A percentile compares a stretch with the other conserved stretches of the same genome.
Conservation (phyloP, 2,113 vertebrate genomes). For the Scomber scombrus region DNA sequence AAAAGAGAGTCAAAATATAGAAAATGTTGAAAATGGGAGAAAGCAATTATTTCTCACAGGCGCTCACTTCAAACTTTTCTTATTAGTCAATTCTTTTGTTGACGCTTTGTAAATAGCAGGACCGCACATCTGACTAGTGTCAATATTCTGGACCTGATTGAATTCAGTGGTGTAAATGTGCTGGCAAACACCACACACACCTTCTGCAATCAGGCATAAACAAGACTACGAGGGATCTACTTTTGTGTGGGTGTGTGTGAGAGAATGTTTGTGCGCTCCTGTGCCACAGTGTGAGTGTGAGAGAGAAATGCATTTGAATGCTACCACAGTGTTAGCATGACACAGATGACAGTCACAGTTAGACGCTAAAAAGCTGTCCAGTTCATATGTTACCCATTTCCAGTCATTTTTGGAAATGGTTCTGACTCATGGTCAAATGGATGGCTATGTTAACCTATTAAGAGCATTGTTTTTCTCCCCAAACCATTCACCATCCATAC, state of each 20-base stretch:
- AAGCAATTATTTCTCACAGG: conserved; percentile 46
- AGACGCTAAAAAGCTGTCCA: conserved; percentile 13
- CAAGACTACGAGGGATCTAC: background rate
- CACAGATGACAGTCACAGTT: background rate
- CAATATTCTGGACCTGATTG: conserved; percentile 54
- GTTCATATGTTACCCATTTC: conserved; percentile 3
- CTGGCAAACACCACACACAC: conserved; percentile 19
- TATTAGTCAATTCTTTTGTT: conserved; percentile 57
- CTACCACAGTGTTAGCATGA: background rate
- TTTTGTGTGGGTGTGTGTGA: background rate
- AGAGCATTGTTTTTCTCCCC: background rate
- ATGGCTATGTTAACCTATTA: background rate
- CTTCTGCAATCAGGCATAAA: conserved; percentile 18
- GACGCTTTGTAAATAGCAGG: conserved; percentile 53
- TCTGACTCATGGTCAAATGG: background rate
- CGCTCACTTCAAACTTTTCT: conserved; percentile 35
- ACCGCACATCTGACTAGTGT: conserved; percentile 26
- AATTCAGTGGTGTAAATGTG: conserved; percentile 49
- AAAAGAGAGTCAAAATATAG: conserved; percentile 20
- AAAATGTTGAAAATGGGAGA: conserved; percentile 1
- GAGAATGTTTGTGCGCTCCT: no score
- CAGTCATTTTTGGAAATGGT: background rate
- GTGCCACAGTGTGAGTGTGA: background rate
- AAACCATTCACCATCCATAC: background rate
- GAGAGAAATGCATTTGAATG: background rate